These are phyloP conservation scores for Tethea ocularis DNA, from an alignment of 2,888 invertebrate genomes.

Conservation along the genomic window DNA sequence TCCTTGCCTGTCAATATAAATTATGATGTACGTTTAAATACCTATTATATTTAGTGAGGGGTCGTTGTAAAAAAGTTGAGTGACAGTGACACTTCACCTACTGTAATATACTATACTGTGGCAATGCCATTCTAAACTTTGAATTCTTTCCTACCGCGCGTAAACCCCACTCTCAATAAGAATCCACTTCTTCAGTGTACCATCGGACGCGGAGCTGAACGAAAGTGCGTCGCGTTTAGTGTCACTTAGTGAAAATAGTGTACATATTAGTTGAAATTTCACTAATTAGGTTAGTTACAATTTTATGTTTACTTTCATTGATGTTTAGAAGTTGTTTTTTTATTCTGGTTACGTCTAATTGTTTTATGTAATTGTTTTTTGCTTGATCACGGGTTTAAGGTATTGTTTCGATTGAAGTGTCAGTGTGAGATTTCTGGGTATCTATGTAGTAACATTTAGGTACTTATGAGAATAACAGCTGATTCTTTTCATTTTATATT, in stretches of 20 bases:
- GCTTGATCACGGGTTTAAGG: neutral
- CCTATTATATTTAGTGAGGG: too few species aligned
- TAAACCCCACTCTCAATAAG: neutral
- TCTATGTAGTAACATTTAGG: neutral
- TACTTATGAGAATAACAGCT: neutral
- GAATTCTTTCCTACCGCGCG: neutral
- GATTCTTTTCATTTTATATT: neutral
- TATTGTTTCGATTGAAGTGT: neutral
- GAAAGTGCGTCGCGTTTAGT: neutral
- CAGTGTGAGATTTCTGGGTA: neutral
- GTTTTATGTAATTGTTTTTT: neutral
- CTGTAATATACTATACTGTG: neutral
- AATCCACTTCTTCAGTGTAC: neutral
- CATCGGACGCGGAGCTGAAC: neutral
- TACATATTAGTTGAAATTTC: neutral
- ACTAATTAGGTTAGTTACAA: neutral
- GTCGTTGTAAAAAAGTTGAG: too few species aligned
- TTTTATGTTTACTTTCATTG: neutral
- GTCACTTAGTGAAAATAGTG: neutral
- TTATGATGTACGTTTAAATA: too few species aligned
- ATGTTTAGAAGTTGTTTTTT: neutral
- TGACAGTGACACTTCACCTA: neutral
- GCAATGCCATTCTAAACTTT: conserved; percentile 4
- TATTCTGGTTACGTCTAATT: neutral
- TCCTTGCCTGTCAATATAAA: too few species aligned